A percentile compares a stretch with the other conserved stretches of the same genome.
phyloP scores from a whole-genome alignment of 2,888 invertebrate species.

The Lithophane socia region DNA sequence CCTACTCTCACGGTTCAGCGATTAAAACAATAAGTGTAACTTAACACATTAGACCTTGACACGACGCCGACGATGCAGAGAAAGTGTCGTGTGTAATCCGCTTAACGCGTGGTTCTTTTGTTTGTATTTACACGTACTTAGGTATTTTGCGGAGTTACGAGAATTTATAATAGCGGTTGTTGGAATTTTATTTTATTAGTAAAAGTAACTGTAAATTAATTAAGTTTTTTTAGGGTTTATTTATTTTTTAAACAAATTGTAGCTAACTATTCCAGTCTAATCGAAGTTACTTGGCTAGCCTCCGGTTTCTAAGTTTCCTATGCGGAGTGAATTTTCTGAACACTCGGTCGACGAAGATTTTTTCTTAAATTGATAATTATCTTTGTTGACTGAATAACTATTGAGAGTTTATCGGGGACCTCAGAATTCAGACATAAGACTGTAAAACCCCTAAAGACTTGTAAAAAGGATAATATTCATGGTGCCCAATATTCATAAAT shows the following conservation, averaged over 20 bases:
- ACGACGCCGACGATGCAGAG: constrained; percentile 32
- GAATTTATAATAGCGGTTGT: background rate
- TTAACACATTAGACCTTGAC: constrained; percentile 60
- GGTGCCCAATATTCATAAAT: no score
- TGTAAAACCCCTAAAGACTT: background rate
- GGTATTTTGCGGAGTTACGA: background rate
- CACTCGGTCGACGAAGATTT: no score
- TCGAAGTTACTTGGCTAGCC: no score
- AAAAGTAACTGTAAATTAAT: background rate
- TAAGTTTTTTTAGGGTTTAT: background rate
- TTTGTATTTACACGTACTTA: constrained; percentile 33
- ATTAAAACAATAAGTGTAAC: constrained; percentile 64
- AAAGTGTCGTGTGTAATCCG: constrained; percentile 60
- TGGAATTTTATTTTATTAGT: background rate
- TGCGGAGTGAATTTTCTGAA: no score
- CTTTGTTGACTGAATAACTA: no score
- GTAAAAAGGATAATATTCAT: background rate
- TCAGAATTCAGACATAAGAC: no score
- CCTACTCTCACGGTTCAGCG: constrained; percentile 61
- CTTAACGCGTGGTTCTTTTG: constrained; percentile 29
- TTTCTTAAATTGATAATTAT: no score
- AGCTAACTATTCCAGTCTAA: background rate
- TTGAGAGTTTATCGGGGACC: no score
- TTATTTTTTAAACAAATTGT: background rate
- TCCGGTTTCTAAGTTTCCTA: no score